These are phyloP conservation scores for Coenonympha arcania DNA, from an alignment of 2,888 invertebrate genomes.

Conservation along the genomic window DNA sequence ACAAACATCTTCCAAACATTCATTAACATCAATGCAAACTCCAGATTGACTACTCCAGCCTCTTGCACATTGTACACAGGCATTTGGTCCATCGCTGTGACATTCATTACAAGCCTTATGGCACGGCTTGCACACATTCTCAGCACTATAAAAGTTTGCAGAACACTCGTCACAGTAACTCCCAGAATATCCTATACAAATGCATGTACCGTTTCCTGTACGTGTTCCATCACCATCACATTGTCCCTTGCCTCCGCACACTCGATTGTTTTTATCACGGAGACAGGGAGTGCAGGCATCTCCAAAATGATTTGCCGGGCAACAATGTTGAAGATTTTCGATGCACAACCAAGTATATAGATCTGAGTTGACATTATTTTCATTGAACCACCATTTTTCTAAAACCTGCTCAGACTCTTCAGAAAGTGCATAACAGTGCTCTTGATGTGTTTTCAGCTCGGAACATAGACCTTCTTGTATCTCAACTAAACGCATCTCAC, in stretches of 20 bases:
- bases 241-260: constrained; percentile 87
- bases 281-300: constrained; percentile 84
- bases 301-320: constrained; percentile 88
- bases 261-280: constrained; percentile 57
- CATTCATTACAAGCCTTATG: constrained; percentile 87
- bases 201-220: constrained; percentile 92
- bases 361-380: constrained; percentile 59
- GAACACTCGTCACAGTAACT: constrained; percentile 84
- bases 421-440: constrained; percentile 85
- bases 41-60: constrained; percentile 84
- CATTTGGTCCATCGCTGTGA: constrained; percentile 78
- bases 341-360: constrained; percentile 83
- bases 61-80: constrained; percentile 66
- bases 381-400: constrained; percentile 92
- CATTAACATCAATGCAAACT: constrained; percentile 88
- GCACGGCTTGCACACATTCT: constrained; percentile 82
- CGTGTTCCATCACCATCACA: constrained; percentile 91
- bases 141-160: constrained; percentile 78
- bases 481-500: constrained; percentile 93
- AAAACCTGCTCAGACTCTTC: constrained; percentile 86
- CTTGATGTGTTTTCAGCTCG: constrained; percentile 78
- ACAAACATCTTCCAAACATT: constrained; percentile 78
- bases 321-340: constrained; percentile 83
- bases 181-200: constrained; percentile 87
- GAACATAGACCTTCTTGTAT: constrained; percentile 91